Evolutionary conservation across 2,888 invertebrate species (phyloP), one percentile per base, ranked within the genome.

Genomic region (Agrilus cyanescens): DNA sequence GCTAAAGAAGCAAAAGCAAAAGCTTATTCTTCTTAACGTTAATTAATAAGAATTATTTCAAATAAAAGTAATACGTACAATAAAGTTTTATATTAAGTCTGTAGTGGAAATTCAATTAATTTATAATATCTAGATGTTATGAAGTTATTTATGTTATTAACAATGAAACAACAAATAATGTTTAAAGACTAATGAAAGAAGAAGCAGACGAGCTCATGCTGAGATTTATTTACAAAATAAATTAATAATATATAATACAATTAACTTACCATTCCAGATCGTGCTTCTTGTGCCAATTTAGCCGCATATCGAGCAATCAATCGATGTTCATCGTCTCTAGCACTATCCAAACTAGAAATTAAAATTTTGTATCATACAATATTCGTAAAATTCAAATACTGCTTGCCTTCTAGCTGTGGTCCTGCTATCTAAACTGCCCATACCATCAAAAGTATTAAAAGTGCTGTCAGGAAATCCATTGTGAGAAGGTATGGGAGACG

Each of bases 291-390:
- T 8, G 96, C 95, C 45, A 98, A 72, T 53, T 95, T 76, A 7
- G 95, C 94, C 3, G 97, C 94, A 69, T 98, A 98, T 57, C 95
- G 75, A 35, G 96, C 96, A 62, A 98, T 98, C 48, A 98, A 75
- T 47, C 94, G 78, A 66, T 96, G 96, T 62, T 96, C 96, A 65
- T 96, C 96, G 63, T 95, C 94, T 48, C 67, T 53, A 4, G 67
- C 67, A 50, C 68, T 67, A 46, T 68, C 68, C 51, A 68, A 57
- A 53, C 68, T 68, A 46, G 32, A 56, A 53, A 47, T 38, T 33
- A 31, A 30, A 41, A 14, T 44, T 29, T 38, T 37, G 29, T 20
- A 12, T 25, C 14, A 32, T 12, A 12, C 15, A 13, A 13, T 14
- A 20, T 12, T 13, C 33, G 4, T 6, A 39, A 33, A 40, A 16